A percentile compares a stretch with the other conserved stretches of the same genome.
Conservation (phyloP, 1,140 invertebrate species). For the Theocolax elegans region DNA sequence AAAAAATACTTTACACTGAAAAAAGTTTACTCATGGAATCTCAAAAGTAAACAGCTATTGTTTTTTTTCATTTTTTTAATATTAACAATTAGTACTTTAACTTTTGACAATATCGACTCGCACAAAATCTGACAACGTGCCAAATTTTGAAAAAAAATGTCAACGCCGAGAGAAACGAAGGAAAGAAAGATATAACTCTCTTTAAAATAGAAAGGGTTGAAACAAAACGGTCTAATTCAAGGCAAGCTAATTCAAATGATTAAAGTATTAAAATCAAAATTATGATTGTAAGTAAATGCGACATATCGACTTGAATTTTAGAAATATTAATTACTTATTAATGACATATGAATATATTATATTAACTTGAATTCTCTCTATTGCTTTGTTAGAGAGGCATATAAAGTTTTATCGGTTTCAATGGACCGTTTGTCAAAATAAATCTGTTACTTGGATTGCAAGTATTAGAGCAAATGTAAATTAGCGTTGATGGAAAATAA, state of each 20-base stretch:
- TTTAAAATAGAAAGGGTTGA: conserved; percentile 1
- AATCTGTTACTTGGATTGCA: conserved; percentile 34
- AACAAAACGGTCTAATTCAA: conserved; percentile 25
- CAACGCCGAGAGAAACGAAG: conserved; percentile 11
- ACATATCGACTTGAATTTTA: conserved; percentile 40
- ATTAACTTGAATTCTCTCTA: conserved; percentile 36
- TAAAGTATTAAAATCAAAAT: conserved; percentile 26
- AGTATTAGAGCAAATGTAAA: conserved; percentile 39
- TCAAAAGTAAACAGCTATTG: conserved; percentile 5
- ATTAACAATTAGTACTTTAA: too few species aligned
- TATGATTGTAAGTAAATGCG: conserved; percentile 14
- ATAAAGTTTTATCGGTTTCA: conserved; percentile 31
- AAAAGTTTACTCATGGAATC: conserved; percentile 1
- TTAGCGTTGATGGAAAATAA: conserved; percentile 41
- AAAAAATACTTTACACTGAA: not conserved
- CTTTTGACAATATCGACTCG: conserved; percentile 20
- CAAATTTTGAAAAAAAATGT: conserved; percentile 37
- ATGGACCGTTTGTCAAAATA: conserved; percentile 29
- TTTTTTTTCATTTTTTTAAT: not conserved
- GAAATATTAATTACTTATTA: conserved; percentile 29
- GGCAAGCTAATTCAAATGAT: conserved; percentile 5
- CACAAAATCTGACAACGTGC: conserved; percentile 24
- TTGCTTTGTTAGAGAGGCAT: conserved; percentile 34
- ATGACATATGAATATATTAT: conserved; percentile 38
- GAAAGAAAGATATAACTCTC: not conserved